Percentiles rank a stretch among this genome's conserved stretches.
These are phyloP conservation scores for Anhinga anhinga DNA, from an alignment of 2,113 vertebrate genomes.

Conservation along the genomic window DNA sequence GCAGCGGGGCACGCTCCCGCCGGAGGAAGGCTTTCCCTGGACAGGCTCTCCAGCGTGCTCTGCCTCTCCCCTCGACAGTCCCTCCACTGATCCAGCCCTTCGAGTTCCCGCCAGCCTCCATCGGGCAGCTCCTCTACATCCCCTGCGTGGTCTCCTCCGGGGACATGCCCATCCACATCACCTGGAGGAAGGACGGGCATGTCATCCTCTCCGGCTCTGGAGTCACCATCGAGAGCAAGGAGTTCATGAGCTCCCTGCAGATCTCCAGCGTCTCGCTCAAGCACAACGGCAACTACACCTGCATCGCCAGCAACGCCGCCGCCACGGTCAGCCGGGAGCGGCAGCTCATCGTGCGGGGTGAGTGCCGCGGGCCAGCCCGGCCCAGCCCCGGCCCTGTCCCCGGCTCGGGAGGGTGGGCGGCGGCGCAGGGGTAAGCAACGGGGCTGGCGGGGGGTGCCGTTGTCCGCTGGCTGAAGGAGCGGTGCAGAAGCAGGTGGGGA, in stretches of 20 bases:
- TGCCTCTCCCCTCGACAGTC: constrained; percentile 73
- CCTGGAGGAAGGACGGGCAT: constrained; percentile 97
- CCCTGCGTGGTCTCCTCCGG: constrained; percentile 97
- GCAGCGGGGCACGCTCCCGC: neutral
- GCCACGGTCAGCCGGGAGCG: constrained; percentile 96
- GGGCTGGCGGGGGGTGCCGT: neutral
- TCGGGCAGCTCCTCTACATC: constrained; percentile 97
- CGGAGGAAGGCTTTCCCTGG: neutral
- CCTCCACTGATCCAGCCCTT: constrained; percentile 98
- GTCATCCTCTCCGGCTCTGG: constrained; percentile 92
- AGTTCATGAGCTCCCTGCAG: constrained; percentile 99
- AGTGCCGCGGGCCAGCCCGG: neutral
- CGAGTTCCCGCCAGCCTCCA: constrained; percentile 96
- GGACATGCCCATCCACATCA: constrained; percentile 98
- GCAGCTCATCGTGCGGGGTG: constrained; percentile 95
- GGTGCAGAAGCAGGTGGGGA: neutral
- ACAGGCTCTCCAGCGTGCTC: neutral
- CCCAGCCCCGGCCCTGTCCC: rapidly evolving
- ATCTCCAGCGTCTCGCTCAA: constrained; percentile 97
- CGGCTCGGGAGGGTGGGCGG: rapidly evolving
- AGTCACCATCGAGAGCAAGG: constrained; percentile 97
- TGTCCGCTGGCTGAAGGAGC: rapidly evolving
- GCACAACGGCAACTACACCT: constrained; percentile 99
- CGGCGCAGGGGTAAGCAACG: rapidly evolving
- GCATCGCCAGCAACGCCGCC: constrained; percentile 95